Conservation (phyloP, 2,888 invertebrate species). For the Drosophila incognita region DNA sequence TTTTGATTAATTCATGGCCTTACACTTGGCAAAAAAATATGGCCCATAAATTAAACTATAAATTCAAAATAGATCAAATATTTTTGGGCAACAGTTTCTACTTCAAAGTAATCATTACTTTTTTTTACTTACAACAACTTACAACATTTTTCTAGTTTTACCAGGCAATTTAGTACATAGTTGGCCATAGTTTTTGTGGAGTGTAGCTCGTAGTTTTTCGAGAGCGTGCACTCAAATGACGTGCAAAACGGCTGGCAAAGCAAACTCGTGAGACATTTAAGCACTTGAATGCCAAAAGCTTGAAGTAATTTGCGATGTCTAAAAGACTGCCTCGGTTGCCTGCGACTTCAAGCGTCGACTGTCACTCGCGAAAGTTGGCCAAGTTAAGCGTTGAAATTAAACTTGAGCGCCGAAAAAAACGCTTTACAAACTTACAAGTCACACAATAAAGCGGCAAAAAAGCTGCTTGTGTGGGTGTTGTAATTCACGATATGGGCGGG, state of each 20-base stretch:
- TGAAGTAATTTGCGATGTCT: slow-evolving; percentile 67
- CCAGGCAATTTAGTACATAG: not conserved
- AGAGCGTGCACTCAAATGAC: slow-evolving; percentile 58
- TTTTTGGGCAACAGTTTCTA: not conserved
- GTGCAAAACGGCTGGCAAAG: slow-evolving; percentile 52
- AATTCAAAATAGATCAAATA: not conserved
- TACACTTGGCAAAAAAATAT: not conserved
- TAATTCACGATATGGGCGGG: not conserved
- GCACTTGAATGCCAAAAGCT: slow-evolving; percentile 76
- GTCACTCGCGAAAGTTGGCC: slow-evolving; percentile 63
- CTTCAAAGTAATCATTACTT: not conserved
- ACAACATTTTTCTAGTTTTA: not conserved
- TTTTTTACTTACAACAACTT: not conserved
- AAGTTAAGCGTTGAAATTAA: slow-evolving; percentile 79
- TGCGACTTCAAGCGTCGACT: slow-evolving; percentile 35
- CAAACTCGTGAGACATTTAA: slow-evolving; percentile 76
- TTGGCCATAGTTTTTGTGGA: not conserved
- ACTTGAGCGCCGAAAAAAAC: slow-evolving; percentile 58
- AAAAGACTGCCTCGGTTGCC: slow-evolving; percentile 55
- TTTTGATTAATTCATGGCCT: slow-evolving; percentile 71
- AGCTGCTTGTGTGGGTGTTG: not conserved
- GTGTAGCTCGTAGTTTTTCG: slow-evolving; percentile 26
- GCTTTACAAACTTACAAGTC: slow-evolving; percentile 73
- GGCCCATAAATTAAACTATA: not conserved
- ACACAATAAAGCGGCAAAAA: slow-evolving; percentile 58